These are phyloP conservation scores for Aporophyla nigra DNA, from an alignment of 2,888 invertebrate genomes.

Conservation along the genomic window DNA sequence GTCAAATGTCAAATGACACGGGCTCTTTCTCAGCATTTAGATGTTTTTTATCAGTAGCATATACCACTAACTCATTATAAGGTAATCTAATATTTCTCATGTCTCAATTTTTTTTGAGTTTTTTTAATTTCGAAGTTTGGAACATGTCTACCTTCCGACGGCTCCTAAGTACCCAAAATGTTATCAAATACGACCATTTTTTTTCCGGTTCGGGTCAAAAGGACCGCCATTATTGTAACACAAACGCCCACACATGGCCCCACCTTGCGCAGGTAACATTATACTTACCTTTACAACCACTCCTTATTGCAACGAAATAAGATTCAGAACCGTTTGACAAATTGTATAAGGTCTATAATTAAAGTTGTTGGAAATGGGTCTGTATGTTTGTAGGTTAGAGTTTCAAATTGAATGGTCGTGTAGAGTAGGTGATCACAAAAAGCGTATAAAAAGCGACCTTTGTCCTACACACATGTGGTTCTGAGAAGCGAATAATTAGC, in stretches of 20 bases:
- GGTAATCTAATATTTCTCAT: conserved; percentile 9
- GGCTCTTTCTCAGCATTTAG: not conserved
- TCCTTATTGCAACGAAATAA: conserved; percentile 44
- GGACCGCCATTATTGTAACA: conserved; percentile 74
- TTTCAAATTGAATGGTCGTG: conserved; percentile 33
- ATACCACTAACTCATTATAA: not conserved
- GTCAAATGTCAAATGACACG: not conserved
- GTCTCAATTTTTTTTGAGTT: conserved; percentile 15
- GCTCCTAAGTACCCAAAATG: conserved; percentile 55
- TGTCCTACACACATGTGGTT: conserved; percentile 78
- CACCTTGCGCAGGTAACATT: conserved; percentile 76
- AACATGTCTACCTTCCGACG: conserved; percentile 47
- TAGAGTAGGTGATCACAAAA: conserved; percentile 66
- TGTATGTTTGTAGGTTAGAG: not conserved
- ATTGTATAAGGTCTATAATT: conserved; percentile 17
- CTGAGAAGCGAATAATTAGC: conserved; percentile 78
- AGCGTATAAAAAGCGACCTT: conserved; percentile 76
- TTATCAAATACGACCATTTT: conserved; percentile 66
- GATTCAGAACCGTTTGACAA: conserved; percentile 27
- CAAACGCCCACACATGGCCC: conserved; percentile 74
- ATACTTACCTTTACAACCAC: conserved; percentile 57
- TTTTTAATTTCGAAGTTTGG: not conserved
- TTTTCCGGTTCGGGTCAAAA: conserved; percentile 59
- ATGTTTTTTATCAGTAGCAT: not conserved
- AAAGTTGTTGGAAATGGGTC: conserved; percentile 11